A percentile compares a stretch with the other conserved stretches of the same genome.
phyloP scores from a whole-genome alignment of 2,113 vertebrate species.

The Laticauda laticaudata region DNA sequence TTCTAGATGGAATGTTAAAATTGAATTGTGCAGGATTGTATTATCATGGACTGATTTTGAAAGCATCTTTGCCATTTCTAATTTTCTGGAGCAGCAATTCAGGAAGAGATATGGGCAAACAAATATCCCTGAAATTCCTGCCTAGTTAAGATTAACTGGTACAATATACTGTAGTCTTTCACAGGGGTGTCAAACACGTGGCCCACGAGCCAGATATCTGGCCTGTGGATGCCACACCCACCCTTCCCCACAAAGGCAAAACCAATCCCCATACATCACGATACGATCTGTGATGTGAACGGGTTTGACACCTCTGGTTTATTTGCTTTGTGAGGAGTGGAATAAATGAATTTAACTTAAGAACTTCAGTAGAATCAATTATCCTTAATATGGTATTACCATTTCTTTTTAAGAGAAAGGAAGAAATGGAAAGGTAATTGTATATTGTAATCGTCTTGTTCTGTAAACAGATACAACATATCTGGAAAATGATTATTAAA shows the following conservation, averaged over 20 bases:
- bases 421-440: not conserved
- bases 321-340: not conserved
- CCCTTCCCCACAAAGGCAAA: too few species aligned
- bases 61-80: not conserved
- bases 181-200: too few species aligned
- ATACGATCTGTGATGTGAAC: rapidly evolving
- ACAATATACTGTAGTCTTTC: not conserved
- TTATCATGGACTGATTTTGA: not conserved
- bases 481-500: not conserved
- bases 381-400: not conserved
- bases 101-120: not conserved
- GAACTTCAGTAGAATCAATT: not conserved
- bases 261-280: too few species aligned
- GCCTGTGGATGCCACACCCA: too few species aligned
- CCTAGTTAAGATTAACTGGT: not conserved
- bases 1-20: not conserved
- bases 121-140: not conserved
- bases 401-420: conserved; percentile 9
- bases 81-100: not conserved
- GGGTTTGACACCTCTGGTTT: too few species aligned
- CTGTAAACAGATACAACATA: not conserved
- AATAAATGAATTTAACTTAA: not conserved
- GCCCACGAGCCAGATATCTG: too few species aligned
- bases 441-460: not conserved
- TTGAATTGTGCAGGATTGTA: rapidly evolving